Evolutionary conservation across 2,888 invertebrate genomes (phyloP), one percentile per base, ranked within the genome.

Genomic region (Drosophila mimetica): DNA sequence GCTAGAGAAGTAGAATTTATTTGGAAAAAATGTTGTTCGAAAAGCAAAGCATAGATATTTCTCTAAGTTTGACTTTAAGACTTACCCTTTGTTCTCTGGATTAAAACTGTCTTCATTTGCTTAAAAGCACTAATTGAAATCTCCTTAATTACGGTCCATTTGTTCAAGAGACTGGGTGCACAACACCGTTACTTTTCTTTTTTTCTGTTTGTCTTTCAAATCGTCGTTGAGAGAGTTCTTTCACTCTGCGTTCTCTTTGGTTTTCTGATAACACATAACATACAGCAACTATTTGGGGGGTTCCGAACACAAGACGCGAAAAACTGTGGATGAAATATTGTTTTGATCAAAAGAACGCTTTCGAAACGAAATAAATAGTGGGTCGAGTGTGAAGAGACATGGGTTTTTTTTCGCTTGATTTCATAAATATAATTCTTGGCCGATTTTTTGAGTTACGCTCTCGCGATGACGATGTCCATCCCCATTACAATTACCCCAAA

Each of bases 301-400:
- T 5, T 28, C 16, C 44, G 14, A 59, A 53, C 36, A 18, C 41
- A 51, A 42, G 30, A 41, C 20, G 34, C 47, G 34, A 58, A 59
- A 14, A 47, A 63, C 61, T 58, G 58, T 61, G 32, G 34, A 41
- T 30, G 16, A 63, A 48, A 47, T 44, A 22, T 22, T 30, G 28
- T 57, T 36, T 46, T 30, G 46, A 61, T 32, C 46, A 16, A 20
- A 44, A 46, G 11, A 46, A n/a, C 13, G 18, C 16, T 59, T 59
- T 59, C 28, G 54, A 53, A 59, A 53, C n/a, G 34, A 41, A 59
- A 25, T 11, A 32, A 57, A 13, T 58, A 3, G 39, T 25, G 16
- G 28, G 16, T 28, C 50, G 32, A 37, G 59, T 59, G 63, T 41
- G 48, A 63, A 22, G 20, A 25, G 48, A 63, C 39, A 48, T 13